Percentiles rank a stretch among this genome's conserved stretches.
Conservation (phyloP, 2,797 vertebrate genomes). For the Lepilemur ruficaudatus region DNA sequence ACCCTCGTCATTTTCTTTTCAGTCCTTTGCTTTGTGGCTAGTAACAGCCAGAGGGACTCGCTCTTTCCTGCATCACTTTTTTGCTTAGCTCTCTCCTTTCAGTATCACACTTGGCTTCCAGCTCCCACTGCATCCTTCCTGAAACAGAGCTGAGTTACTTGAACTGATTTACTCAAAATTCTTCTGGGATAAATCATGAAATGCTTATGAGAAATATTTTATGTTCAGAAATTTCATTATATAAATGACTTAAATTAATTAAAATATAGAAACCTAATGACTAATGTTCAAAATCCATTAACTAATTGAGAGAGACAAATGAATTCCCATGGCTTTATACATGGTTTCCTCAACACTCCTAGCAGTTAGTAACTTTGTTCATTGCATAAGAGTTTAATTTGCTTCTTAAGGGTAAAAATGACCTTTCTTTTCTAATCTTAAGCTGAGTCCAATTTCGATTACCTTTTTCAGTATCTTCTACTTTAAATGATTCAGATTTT, state of each 20-base stretch:
- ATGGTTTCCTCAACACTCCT: neutral
- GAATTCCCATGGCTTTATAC: slow-evolving; percentile 29
- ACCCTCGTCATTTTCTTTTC: neutral
- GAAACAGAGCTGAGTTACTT: slow-evolving; percentile 7
- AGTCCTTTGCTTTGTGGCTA: neutral
- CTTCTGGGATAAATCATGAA: slow-evolving; percentile 57
- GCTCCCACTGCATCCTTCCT: neutral
- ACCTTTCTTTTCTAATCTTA: slow-evolving; percentile 77
- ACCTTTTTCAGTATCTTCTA: slow-evolving; percentile 72
- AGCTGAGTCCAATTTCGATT: slow-evolving; percentile 77
- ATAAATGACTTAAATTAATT: slow-evolving; percentile 67
- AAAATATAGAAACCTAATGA: slow-evolving; percentile 64
- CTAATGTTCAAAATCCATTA: slow-evolving; percentile 65
- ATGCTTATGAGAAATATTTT: slow-evolving; percentile 62
- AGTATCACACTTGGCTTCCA: neutral
- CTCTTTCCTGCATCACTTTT: neutral
- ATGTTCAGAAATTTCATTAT: slow-evolving; percentile 60
- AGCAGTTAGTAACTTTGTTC: slow-evolving; percentile 73
- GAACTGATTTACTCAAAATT: slow-evolving; percentile 58
- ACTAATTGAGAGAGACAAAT: slow-evolving; percentile 56
- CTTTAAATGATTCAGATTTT: slow-evolving; percentile 71
- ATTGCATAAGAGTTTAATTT: slow-evolving; percentile 69
- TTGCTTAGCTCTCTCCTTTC: neutral
- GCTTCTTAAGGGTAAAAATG: slow-evolving; percentile 76
- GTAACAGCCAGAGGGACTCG: neutral